Evolutionary conservation across 2,888 invertebrate species (phyloP).

Genomic region (Schizaphis graminum): DNA sequence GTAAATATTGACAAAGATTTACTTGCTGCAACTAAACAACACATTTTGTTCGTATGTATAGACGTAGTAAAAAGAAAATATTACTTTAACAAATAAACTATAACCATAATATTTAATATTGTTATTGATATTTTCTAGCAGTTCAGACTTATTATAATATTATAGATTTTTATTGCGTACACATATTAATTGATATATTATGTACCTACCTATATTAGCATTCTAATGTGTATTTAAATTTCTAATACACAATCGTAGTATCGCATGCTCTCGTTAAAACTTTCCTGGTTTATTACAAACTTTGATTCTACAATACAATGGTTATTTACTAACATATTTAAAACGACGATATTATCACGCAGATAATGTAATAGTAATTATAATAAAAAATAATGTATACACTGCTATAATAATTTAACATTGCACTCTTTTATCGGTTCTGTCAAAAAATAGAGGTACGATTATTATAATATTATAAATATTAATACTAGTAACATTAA

Average conservation of each 20-base stretch:
- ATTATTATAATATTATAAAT: neutral
- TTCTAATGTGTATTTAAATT: neutral
- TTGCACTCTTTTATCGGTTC: neutral
- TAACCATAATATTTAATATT: neutral
- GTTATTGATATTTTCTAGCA: neutral
- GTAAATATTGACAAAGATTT: neutral
- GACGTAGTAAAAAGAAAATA: neutral
- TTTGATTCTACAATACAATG: constrained; percentile 5
- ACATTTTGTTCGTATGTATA: neutral
- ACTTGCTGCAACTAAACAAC: neutral
- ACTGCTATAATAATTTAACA: neutral
- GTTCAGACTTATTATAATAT: neutral
- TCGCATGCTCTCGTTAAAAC: neutral
- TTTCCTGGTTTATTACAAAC: constrained; percentile 24
- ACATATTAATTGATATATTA: neutral
- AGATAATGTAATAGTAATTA: neutral
- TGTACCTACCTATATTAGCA: neutral
- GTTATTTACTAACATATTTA: neutral
- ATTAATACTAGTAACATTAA: neutral
- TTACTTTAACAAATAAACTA: neutral
- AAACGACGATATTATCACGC: neutral
- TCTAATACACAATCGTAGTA: neutral
- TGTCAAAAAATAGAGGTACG: neutral
- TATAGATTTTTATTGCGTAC: constrained; percentile 1
- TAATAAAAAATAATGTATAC: neutral